These are phyloP conservation scores for Grus americana DNA, from an alignment of 2,113 vertebrate genomes.

Conservation along the genomic window DNA sequence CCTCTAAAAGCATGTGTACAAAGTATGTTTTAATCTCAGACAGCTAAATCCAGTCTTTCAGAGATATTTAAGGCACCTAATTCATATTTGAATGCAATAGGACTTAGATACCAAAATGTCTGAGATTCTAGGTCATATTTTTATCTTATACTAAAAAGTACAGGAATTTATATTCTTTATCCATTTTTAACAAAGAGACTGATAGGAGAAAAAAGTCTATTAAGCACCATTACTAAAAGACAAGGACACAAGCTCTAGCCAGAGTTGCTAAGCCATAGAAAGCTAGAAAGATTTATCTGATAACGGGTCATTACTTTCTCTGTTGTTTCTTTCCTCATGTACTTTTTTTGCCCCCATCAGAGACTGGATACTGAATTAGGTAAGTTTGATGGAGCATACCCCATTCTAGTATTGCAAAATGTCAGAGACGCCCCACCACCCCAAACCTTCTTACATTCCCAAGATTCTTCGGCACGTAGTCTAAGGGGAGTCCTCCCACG, in stretches of 20 bases:
- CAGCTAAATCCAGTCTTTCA: not conserved
- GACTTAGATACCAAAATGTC: not conserved
- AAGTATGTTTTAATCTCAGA: not conserved
- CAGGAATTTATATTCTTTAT: not conserved
- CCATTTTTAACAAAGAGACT: not conserved
- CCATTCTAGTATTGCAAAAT: not conserved
- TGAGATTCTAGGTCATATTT: not conserved
- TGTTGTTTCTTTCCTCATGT: not conserved
- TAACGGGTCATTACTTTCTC: not conserved
- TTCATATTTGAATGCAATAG: not conserved
- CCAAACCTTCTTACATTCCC: slow-evolving; percentile 78
- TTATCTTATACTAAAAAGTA: not conserved
- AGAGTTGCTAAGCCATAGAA: not conserved
- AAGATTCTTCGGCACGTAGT: slow-evolving; percentile 77
- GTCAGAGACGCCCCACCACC: fast-evolving
- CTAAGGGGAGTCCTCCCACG: slow-evolving; percentile 84
- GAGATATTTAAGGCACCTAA: not conserved
- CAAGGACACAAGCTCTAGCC: not conserved
- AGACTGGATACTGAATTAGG: not conserved
- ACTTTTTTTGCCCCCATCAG: not conserved
- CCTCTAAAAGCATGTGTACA: not conserved
- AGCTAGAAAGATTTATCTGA: not conserved
- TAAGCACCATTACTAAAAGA: not conserved
- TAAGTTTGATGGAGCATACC: not conserved
- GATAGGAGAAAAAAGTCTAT: not conserved